Conservation (phyloP, 2,113 vertebrate species). For the Entosphenus tridentatus region DNA sequence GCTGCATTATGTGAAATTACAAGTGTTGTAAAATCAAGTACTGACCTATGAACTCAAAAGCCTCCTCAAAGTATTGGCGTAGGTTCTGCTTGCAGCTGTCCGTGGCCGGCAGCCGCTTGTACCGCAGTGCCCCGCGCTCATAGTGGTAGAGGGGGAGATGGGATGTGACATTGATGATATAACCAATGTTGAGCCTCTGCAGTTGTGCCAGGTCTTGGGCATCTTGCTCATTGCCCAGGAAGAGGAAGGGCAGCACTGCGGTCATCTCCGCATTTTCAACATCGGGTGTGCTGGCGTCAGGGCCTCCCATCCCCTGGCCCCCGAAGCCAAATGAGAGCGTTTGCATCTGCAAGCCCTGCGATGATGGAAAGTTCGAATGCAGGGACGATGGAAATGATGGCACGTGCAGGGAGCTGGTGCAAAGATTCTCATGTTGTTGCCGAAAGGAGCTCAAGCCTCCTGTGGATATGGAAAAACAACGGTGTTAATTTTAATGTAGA, state of each 20-base stretch:
- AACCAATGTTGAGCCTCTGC: constrained; percentile 34
- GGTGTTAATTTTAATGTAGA: no score
- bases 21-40: no score
- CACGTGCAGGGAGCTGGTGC: not conserved
- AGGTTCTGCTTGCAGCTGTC: constrained; percentile 58
- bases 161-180: constrained; percentile 45
- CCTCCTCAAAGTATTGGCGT: constrained; percentile 51
- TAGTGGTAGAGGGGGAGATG: constrained; percentile 49
- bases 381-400: not conserved
- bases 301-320: not conserved
- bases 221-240: constrained; percentile 41
- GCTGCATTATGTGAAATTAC: no score
- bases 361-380: not conserved
- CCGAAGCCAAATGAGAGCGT: not conserved
- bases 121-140: constrained; percentile 28
- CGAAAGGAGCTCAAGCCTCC: constrained; percentile 22
- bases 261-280: constrained; percentile 43
- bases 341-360: not conserved
- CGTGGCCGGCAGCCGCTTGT: constrained; percentile 43
- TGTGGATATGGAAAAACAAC: constrained; percentile 12
- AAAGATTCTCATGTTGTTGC: not conserved
- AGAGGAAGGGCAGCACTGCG: constrained; percentile 44
- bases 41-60: constrained; percentile 51
- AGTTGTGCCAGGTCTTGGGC: constrained; percentile 39
- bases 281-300: constrained; percentile 20